Evolutionary conservation across 2,113 vertebrate species (phyloP), one percentile per base, ranked within the genome.

Genomic region (Accipiter virgatus): DNA sequence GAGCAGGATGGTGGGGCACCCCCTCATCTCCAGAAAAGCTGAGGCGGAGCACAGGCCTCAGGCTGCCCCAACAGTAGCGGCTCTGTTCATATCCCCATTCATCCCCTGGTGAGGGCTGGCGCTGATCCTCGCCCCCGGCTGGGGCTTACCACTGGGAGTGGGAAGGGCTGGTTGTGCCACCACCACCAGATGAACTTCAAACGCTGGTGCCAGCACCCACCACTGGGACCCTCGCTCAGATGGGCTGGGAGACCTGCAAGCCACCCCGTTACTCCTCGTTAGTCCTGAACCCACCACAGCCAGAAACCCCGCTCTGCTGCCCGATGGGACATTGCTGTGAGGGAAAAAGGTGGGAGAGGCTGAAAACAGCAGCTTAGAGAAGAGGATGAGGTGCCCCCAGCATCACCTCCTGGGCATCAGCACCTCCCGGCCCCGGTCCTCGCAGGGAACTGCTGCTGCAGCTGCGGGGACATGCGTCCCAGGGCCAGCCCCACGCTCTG

Each of bases 71-170:
- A 94, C 96, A 96, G 96, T 67, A 63, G 93, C 0, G 0, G 38
- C 95, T 96, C 95, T 95, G 88, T 96, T 94, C 43, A 7, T 63
- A n/a, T 90, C 70, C 88, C 70, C 86, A 67, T 90, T 82, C 91
- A 95, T 67, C 38, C 74, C 66, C n/a, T 0, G 0, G 74, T 0
- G 4, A 85, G 73, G 78, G 63, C 70, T 88, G 86, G 90, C 19
- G 1, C 75, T 62, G 90, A 66, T 91, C 66, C 92, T 88, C 47
- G 13, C 50, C 92, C 89, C 65, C 13, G 4, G 73, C 59, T 4
- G 4, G 50, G 40, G 56, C 65, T 85, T 14, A 2, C 43, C 21
- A 10, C 86, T 36, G 73, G 45, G 13, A 92, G 70, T 1, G 5
- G 59, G 50, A 70, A 72, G 74, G 68, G 79, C 59, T 13, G n/a